A percentile compares a stretch with the other conserved stretches of the same genome.
phyloP scores from a whole-genome alignment of 2,113 vertebrate genomes.

The Pollimyrus isidori region DNA sequence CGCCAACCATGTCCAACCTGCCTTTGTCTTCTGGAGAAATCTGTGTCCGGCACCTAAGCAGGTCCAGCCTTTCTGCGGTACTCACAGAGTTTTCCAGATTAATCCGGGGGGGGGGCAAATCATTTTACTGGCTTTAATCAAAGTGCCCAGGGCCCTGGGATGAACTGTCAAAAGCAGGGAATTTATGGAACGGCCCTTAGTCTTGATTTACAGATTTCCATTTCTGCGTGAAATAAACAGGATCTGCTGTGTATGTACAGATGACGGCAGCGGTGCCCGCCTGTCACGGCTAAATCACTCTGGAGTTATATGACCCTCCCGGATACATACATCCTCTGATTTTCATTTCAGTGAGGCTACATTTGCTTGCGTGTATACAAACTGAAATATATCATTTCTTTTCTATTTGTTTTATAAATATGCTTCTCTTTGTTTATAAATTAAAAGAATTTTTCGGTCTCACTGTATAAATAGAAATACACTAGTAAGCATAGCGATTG shows the following conservation, averaged over 20 bases:
- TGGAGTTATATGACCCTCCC: background rate
- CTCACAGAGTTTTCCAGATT: background rate
- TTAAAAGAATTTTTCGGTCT: constrained; percentile 13
- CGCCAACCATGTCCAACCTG: background rate
- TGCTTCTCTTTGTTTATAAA: background rate
- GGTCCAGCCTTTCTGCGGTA: background rate
- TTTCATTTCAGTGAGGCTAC: background rate
- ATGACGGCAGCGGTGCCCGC: background rate
- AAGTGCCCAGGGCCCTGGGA: background rate
- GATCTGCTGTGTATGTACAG: background rate
- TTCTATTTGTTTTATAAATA: constrained; percentile 8
- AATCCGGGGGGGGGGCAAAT: background rate
- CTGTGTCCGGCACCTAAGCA: background rate
- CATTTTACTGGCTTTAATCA: background rate
- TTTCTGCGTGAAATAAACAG: constrained; percentile 6
- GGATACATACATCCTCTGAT: background rate
- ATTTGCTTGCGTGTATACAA: background rate
- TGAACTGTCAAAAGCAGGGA: background rate
- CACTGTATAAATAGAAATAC: constrained; percentile 29
- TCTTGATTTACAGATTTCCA: constrained; percentile 6
- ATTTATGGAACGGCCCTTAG: constrained; percentile 2
- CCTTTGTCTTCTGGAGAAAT: background rate
- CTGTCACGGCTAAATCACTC: background rate
- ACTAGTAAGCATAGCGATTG: constrained; percentile 28
- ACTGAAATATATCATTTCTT: background rate